Base-by-base conservation (phyloP, 1,140 invertebrate species). In the Ylistrum balloti region DNA sequence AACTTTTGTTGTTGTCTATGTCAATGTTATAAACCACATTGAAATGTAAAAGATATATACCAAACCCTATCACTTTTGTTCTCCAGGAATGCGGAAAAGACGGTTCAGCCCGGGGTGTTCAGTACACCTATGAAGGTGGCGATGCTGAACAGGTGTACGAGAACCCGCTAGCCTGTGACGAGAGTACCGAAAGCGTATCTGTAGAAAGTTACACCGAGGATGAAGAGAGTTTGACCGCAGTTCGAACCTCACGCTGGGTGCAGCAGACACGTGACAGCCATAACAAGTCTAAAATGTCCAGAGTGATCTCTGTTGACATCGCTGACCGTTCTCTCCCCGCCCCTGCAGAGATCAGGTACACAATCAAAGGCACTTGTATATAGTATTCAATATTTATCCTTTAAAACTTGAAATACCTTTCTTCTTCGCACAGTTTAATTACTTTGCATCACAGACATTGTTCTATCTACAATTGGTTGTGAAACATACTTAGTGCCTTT, bases 191-290 rank as follows among this genome's bases (percentile, higher is more conserved):
- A 5, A 28, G 22, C 56, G 5, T 28, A 0, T 13, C 41, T 17
- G 10, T 45, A 0, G 17, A 45, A 0, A 28, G 56, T 11, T 74
- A 74, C 56, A 28, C n/a, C 5, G 56, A 74, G 56, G 56, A 74
- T 3, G 56, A 28, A 17, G n/a, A 74, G 0, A 74, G 56, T 28
- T 0, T 74, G 5, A 11, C 56, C 11, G 56, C n/a, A 3, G 56
- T n/a, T 1, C 56, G 28, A n/a, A 74, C 56, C n/a, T 74, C 56
- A 17, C 56, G 56, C 56, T 74, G 56, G 56, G 56, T 74, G 22
- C 56, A 74, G 56, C 56, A 74, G 56, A 74, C 56, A 28, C 56
- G 56, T 28, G 56, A 74, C 5, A 74, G 56, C n/a, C 56, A 74
- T 2, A 74, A 74, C 56, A 74, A 74, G 56, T 74, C 56, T 28